Evolutionary conservation across 2,888 invertebrate genomes (phyloP), one percentile per base, ranked within the genome.

Genomic region (Itoplectis maculator): DNA sequence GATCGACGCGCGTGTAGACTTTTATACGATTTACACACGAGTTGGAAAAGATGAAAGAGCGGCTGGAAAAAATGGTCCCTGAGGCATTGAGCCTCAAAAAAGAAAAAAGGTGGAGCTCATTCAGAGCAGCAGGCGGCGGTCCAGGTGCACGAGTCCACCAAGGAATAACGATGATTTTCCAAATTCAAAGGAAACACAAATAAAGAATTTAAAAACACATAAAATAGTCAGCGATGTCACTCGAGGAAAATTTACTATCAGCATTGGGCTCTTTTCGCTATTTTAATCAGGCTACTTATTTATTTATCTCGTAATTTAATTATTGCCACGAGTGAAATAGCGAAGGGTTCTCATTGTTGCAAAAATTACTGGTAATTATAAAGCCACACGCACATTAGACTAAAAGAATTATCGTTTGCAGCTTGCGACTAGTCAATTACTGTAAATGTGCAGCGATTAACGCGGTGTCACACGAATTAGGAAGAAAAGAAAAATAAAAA

Each of bases 1-100:
- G 20, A 51, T 18, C 23, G 18, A 70, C 65, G 49, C 65, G 49
- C 56, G 63, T 72, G 69, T 65, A 65, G 54, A 81, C 68, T 81
- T 81, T 81, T 81, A 74, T 81, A 81, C 81, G 47, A 81, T 78
- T 81, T 73, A 74, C 65, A 77, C 77, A 74, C 78, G 51, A 69
- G 68, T 42, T 37, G 68, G 45, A 69, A 20, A 47, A 37, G 51
- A 80, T 9, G 40, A 70, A 69, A 13, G 35, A 56, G 63, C 80
- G 45, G 37, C 70, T 65, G 63, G 65, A 63, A 56, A 63, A 56
- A 8, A 54, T 72, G 35, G 29, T 66, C 18, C 15, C 18, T 37
- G 45, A 13, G 59, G 40, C 42, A 7, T 72, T 45, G 56, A 18
- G 45, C 29, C 29, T 18, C 20, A 37, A 63, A 66, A 29, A 73